Base-by-base conservation (phyloP, 1,140 invertebrate genomes). In the Triops cancriformis region DNA sequence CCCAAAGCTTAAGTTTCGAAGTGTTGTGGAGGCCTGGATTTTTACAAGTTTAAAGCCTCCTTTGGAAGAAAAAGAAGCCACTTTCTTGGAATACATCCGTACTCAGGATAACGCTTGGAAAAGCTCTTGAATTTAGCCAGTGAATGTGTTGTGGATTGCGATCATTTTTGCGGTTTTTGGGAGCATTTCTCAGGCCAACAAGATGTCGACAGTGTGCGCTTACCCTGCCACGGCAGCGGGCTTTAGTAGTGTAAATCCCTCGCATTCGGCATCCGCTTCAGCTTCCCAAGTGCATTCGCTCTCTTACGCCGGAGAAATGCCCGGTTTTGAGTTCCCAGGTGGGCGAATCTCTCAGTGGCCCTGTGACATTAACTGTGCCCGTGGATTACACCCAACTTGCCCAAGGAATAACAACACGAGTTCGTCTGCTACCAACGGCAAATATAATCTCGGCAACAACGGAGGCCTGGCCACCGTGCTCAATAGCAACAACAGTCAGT, bases 291-390 rank as follows among this genome's bases (percentile, higher is more conserved):
- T 64, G 51, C 51, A 64, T 64, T 64, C 51, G 51, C 51, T 64
- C 51, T 64, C 51, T 64, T 64, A 12, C 18, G 51, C 11, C 9
- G 51, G 51, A 64, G 51, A 64, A 64, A 64, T 64, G 51, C 51
- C 51, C 23, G 51, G 51, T 23, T 64, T 64, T 64, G 51, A 64
- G 23, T 64, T 64, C 51, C 51, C 51, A 64, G 51, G 51, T 64
- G 51, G 51, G 6, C 51, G 51, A 14, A 64, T 64, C 23, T 64
- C 51, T 64, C 51, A 64, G 51, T 64, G 51, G 51, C 51, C 51
- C 51, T 64, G 51, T 64, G 51, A 64, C 51, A 64, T 64, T 64
- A 64, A 64, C 23, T 64, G 51, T 64, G 51, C 51, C 51, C 51
- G 51, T 64, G 51, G 51, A 64, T 64, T 64, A 64, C 51, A 64